Base-by-base conservation (phyloP, 2,797 vertebrate species). In the Adrianichthys oophorus region DNA sequence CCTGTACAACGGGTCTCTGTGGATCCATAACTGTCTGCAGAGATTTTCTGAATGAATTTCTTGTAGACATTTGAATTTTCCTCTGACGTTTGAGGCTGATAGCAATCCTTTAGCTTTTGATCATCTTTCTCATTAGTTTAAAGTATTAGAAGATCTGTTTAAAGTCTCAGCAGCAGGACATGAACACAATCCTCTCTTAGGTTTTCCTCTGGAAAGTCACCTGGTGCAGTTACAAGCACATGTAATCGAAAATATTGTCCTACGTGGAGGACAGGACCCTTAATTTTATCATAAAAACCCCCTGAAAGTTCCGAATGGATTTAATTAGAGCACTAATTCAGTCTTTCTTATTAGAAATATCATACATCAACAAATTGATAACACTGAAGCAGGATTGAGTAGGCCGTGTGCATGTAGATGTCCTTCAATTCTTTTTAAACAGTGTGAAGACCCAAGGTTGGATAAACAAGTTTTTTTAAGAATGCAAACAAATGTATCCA, bases 31-130 rank as follows among this genome's bases (percentile, higher is more conserved):
- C 52, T 41, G 5, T 68, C 52, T 60, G 49, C 13, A 12, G 51
- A 43, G 57, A 59, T 47, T 58, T 68, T 53, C 45, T 49, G 21
- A 40, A 48, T 66, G 55, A 56, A 47, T 73, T 41, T 48, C 47
- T 59, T 23, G 75, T 41, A 46, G 49, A 41, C 42, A 55, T 45
- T 51, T 45, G 55, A 21, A 50, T 53, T 51, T 57, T 56, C 15
- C 17, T 62, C 41, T 7, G 48, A 19, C 42, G 56, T 49, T 16
- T 46, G 1, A 50, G 50, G 59, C n/a, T 6, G 40, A 10, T 46
- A 43, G 4, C n/a, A 12, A 18, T 12, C 3, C 7, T 16, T n/a
- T 23, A 16, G 12, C 15, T 19, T 41, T 32, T 17, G 16, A 1
- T 19, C 24, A 10, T 13, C 5, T 44, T 17, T 52, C 52, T 56